Percentiles rank a stretch among this genome's conserved stretches.
These are phyloP conservation scores for Aptenodytes patagonicus DNA, from an alignment of 2,113 vertebrate genomes.

Conservation along the genomic window DNA sequence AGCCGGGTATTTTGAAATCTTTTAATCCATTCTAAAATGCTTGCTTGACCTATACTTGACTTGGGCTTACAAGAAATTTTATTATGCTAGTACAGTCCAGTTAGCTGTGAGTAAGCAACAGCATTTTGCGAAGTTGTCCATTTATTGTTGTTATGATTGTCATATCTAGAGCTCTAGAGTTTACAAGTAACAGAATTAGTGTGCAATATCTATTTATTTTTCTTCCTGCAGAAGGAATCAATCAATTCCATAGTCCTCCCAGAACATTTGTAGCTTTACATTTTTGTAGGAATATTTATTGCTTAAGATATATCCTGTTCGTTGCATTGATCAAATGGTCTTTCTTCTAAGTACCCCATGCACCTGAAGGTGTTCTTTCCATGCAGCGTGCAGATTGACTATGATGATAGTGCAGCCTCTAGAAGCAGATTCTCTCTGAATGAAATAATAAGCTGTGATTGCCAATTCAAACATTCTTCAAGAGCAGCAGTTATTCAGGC, in stretches of 20 bases:
- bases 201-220: background rate
- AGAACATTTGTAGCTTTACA: background rate
- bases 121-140: background rate
- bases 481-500: constrained; percentile 21
- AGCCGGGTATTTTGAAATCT: background rate
- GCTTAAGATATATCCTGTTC: background rate
- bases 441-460: constrained; percentile 43
- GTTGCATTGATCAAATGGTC: background rate
- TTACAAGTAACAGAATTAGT: background rate
- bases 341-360: background rate
- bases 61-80: constrained; percentile 13
- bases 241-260: background rate
- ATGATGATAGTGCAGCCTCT: background rate
- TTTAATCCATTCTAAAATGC: constrained; percentile 6
- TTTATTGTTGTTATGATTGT: background rate
- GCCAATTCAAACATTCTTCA: constrained; percentile 59
- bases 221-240: background rate
- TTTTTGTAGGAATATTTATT: background rate
- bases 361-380: background rate
- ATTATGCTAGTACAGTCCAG: background rate
- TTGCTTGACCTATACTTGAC: constrained; percentile 30
- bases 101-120: background rate
- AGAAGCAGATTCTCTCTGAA: constrained; percentile 26
- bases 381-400: background rate
- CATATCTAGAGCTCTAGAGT: background rate